Evolutionary conservation across 2,113 vertebrate genomes (phyloP).

Genomic region (Rhea americana): DNA sequence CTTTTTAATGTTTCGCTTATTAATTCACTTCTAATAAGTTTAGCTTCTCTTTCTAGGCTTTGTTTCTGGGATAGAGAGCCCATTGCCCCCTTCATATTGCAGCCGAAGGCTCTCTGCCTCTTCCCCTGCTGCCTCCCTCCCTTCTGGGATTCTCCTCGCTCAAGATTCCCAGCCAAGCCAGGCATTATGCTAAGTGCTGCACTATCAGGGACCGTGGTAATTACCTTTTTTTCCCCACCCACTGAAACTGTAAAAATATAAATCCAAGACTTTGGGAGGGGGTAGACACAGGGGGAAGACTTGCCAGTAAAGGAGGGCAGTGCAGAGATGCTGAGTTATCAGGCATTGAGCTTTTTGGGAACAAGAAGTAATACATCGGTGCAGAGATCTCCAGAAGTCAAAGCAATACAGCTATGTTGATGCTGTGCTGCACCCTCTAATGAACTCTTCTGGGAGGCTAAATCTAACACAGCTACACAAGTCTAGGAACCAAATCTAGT

Average conservation of each 20-base stretch:
- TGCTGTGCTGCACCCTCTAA: not conserved
- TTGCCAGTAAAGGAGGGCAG: not conserved
- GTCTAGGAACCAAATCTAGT: not conserved
- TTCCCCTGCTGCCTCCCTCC: not conserved
- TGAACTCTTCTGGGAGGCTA: not conserved
- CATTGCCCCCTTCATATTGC: too few relatives aligned
- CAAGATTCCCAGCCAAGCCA: conserved; percentile 26
- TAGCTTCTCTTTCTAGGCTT: not conserved
- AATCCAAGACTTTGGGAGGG: not conserved
- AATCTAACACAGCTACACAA: not conserved
- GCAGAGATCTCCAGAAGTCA: not conserved
- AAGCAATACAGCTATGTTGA: not conserved
- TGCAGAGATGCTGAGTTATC: not conserved
- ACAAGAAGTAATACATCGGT: not conserved
- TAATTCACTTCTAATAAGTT: not conserved
- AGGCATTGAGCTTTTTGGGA: not conserved
- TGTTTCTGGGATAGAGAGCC: not conserved
- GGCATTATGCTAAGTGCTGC: conserved; percentile 38
- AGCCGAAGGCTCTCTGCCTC: not conserved
- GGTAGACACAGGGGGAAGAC: not conserved
- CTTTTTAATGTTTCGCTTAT: not conserved
- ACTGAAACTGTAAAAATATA: not conserved
- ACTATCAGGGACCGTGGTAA: conserved; percentile 11
- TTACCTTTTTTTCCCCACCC: not conserved
- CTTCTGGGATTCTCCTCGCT: not conserved